Conservation (phyloP, 2,113 vertebrate genomes). For the Sceloporus tristichus region DNA sequence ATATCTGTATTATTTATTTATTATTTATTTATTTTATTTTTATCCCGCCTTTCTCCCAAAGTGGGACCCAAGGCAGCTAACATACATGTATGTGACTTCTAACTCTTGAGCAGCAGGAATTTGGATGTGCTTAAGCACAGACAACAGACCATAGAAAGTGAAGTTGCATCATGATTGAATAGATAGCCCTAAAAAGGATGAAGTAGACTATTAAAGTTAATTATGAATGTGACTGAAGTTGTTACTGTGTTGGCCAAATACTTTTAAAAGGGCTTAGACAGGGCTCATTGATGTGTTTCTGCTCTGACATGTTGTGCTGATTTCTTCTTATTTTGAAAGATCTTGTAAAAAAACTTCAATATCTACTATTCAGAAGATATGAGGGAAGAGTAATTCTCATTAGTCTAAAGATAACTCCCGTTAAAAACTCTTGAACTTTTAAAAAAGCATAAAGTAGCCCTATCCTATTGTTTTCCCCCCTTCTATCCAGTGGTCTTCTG, state of each 20-base stretch:
- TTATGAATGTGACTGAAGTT: not conserved
- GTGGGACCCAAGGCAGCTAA: no score
- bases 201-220: not conserved
- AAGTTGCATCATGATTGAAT: not conserved
- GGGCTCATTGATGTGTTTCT: not conserved
- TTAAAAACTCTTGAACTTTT: not conserved
- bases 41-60: no score
- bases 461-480: not conserved
- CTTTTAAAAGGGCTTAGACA: not conserved
- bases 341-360: not conserved
- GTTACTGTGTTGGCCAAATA: not conserved
- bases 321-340: not conserved
- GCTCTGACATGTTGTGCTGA: not conserved
- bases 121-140: not conserved
- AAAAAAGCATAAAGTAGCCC: not conserved
- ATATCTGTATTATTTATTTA: no score
- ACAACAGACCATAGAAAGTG: not conserved
- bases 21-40: no score
- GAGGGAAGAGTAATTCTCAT: not conserved
- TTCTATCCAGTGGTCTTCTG: slow-evolving; percentile 73
- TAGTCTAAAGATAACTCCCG: not conserved
- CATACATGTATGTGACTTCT: not conserved
- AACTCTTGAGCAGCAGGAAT: not conserved
- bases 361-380: not conserved
- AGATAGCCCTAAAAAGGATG: not conserved